phyloP scores from a whole-genome alignment of 2,797 vertebrate species.

The Tragopan temminckii region DNA sequence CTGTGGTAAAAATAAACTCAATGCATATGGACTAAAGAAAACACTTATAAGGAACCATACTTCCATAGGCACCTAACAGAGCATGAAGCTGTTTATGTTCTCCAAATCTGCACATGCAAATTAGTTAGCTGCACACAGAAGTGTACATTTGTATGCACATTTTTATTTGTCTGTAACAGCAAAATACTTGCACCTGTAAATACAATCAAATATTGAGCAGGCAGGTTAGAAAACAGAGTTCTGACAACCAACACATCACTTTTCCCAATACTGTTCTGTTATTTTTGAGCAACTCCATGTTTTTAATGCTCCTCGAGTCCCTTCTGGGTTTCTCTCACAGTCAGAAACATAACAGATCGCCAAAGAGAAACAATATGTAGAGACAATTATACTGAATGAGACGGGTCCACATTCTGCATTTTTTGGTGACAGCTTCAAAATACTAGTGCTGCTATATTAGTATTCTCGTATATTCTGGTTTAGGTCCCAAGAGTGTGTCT shows the following conservation, averaged over 20 bases:
- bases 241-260: not conserved
- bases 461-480: not conserved
- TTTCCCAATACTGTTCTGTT: not conserved
- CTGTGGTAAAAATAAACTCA: constrained; percentile 14
- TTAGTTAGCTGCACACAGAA: not conserved
- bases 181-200: constrained; percentile 12
- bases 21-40: constrained; percentile 24
- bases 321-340: not conserved
- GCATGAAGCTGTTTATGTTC: constrained; percentile 49
- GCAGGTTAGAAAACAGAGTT: not conserved
- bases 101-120: constrained; percentile 14
- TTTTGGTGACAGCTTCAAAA: not conserved
- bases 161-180: not conserved
- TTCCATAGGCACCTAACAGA: constrained; percentile 29
- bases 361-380: not conserved
- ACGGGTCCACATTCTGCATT: not conserved
- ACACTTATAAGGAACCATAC: not conserved
- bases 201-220: not conserved
- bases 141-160: not conserved
- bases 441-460: not conserved
- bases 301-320: not conserved
- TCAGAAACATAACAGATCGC: not conserved
- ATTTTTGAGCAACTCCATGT: not conserved
- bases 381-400: not conserved
- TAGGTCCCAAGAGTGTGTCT: not conserved